Evolutionary conservation across 1,140 invertebrate genomes (phyloP).

Genomic region (Arion vulgaris): DNA sequence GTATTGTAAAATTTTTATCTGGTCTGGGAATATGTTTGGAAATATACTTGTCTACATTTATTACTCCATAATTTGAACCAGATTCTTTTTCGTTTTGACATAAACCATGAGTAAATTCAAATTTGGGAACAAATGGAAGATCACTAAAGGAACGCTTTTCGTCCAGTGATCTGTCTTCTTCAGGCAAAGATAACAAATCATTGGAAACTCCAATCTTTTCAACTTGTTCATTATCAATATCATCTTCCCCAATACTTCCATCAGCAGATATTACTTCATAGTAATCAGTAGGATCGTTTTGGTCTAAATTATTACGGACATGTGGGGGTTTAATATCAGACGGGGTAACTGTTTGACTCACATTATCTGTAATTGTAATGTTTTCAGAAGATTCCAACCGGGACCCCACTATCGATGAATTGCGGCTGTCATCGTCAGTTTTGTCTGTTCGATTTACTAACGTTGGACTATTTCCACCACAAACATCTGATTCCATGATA

Average conservation of each 20-base stretch:
- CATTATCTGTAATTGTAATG: background rate
- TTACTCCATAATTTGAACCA: background rate
- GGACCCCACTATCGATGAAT: background rate
- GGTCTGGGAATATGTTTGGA: background rate
- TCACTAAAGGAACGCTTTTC: conserved; percentile 8
- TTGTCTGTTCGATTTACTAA: background rate
- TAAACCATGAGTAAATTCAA: conserved; percentile 18
- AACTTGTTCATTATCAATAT: conserved; percentile 1
- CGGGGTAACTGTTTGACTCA: background rate
- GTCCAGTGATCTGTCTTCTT: background rate
- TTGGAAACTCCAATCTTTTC: background rate
- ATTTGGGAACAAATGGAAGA: conserved; percentile 34
- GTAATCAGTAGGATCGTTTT: conserved; percentile 14
- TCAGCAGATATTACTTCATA: conserved; percentile 30
- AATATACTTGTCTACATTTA: background rate
- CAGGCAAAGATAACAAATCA: no score
- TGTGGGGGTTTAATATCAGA: background rate
- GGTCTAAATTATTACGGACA: background rate
- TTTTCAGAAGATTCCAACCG: background rate
- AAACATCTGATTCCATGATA: conserved; percentile 14
- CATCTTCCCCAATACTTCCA: conserved; percentile 5
- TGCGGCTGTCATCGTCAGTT: background rate
- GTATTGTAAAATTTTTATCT: conserved; percentile 12
- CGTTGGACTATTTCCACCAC: background rate
- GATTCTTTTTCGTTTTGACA: background rate